A percentile compares a stretch with the other conserved stretches of the same genome.
These are phyloP conservation scores for Syngnathus floridae DNA, from an alignment of 2,113 vertebrate genomes.

Conservation along the genomic window DNA sequence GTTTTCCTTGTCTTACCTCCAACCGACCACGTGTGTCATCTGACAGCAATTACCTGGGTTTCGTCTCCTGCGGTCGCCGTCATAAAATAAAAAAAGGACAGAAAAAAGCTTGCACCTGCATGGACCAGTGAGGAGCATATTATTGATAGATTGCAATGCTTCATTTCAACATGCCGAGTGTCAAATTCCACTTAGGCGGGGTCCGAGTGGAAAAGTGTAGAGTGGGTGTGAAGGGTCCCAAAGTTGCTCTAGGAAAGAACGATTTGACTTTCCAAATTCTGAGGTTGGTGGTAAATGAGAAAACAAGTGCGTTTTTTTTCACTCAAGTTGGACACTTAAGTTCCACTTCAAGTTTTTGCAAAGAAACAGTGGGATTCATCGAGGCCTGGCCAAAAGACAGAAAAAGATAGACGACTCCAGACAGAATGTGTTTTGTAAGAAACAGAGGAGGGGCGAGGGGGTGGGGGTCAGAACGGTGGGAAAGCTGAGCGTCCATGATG, in stretches of 20 bases:
- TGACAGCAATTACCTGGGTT: constrained; percentile 62
- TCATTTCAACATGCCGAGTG: background rate
- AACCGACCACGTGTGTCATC: constrained; percentile 46
- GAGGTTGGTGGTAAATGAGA: background rate
- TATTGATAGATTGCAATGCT: background rate
- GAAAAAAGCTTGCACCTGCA: background rate
- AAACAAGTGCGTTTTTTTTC: background rate
- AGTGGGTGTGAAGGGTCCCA: background rate
- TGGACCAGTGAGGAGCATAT: background rate
- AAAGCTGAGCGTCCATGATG: constrained; percentile 59
- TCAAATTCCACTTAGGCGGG: background rate
- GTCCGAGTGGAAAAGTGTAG: background rate
- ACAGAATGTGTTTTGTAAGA: constrained; percentile 19
- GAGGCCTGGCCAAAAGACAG: background rate
- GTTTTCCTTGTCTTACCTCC: constrained; percentile 41
- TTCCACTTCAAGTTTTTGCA: background rate
- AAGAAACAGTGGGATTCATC: too few relatives aligned
- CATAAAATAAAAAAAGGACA: constrained; percentile 28
- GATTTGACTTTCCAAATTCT: background rate
- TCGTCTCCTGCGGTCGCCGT: constrained; percentile 33
- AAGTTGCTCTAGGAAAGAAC: background rate
- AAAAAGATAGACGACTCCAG: constrained; percentile 15
- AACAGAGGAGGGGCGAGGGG: constrained; percentile 19
- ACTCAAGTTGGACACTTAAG: background rate
- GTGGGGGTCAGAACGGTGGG: constrained; percentile 49